Percentiles rank a stretch among this genome's conserved stretches.
These are phyloP conservation scores for Tricholauxania praeusta DNA, from an alignment of 2,888 invertebrate genomes.

Conservation along the genomic window DNA sequence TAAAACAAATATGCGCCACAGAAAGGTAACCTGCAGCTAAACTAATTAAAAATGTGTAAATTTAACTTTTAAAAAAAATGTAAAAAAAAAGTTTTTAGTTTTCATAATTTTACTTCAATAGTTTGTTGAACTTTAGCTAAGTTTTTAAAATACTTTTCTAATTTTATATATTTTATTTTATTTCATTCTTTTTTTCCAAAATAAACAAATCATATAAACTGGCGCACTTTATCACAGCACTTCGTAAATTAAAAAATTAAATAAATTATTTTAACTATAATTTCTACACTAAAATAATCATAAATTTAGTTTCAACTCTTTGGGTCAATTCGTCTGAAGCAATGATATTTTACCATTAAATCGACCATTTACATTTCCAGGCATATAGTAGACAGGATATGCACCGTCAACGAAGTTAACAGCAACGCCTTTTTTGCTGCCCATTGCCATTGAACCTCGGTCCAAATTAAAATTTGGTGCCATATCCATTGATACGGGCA, in stretches of 20 bases:
- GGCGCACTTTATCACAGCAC: slow-evolving; percentile 46
- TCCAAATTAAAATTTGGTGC: slow-evolving; percentile 44
- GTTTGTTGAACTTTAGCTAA: no score
- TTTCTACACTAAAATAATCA: neutral
- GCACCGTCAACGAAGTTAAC: slow-evolving; percentile 55
- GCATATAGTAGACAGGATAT: slow-evolving; percentile 57
- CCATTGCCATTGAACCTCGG: slow-evolving; percentile 42
- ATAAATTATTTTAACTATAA: slow-evolving; percentile 1
- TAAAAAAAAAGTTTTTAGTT: no score
- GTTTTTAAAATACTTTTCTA: neutral
- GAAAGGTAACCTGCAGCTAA: no score
- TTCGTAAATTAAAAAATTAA: slow-evolving; percentile 14
- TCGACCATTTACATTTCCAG: slow-evolving; percentile 55
- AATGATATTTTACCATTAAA: slow-evolving; percentile 56
- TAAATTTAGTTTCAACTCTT: neutral
- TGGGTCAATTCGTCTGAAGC: slow-evolving; percentile 28
- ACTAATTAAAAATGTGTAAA: no score
- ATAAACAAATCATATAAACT: neutral
- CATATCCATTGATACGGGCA: slow-evolving; percentile 45
- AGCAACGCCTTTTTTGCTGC: slow-evolving; percentile 42
- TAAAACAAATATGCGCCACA: no score
- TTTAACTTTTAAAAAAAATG: no score
- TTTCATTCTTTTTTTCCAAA: neutral
- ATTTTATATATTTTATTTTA: neutral
- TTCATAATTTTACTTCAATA: no score